A percentile compares a stretch with the other conserved stretches of the same genome.
Evolutionary conservation across 2,797 vertebrate genomes (phyloP).

Genomic region (Darevskia nairensis): DNA sequence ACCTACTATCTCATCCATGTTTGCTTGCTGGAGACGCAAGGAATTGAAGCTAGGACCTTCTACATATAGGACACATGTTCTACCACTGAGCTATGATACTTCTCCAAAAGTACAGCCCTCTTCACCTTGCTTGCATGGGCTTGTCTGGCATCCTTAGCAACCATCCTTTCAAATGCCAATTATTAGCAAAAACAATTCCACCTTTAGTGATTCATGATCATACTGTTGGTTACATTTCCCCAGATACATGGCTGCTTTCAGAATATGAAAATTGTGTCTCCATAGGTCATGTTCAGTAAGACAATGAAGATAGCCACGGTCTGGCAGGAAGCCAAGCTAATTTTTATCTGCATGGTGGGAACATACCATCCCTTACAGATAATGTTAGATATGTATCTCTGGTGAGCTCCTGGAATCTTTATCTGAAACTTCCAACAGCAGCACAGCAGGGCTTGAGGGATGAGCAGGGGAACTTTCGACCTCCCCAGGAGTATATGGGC

Average conservation of each 20-base stretch:
- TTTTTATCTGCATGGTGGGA: neutral
- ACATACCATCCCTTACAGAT: neutral
- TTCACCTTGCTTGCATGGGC: neutral
- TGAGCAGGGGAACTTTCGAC: neutral
- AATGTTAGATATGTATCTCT: conserved; percentile 1
- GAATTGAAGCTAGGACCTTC: neutral
- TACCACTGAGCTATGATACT: neutral
- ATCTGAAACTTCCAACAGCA: neutral
- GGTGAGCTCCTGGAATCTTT: neutral
- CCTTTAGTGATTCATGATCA: neutral
- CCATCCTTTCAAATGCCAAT: neutral
- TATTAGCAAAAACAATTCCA: neutral
- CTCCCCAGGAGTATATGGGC: neutral
- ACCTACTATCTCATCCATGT: neutral
- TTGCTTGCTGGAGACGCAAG: neutral
- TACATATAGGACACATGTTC: neutral
- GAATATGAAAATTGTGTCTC: neutral
- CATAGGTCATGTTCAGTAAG: neutral
- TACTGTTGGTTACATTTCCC: neutral
- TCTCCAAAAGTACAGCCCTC: neutral
- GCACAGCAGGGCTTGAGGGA: neutral
- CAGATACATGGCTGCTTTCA: neutral
- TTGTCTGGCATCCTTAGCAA: neutral
- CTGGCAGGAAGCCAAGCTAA: conserved; percentile 4
- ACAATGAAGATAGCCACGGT: neutral